Base-by-base conservation (phyloP, 64 coral and sea anemone species). In the Montipora foliosa region DNA sequence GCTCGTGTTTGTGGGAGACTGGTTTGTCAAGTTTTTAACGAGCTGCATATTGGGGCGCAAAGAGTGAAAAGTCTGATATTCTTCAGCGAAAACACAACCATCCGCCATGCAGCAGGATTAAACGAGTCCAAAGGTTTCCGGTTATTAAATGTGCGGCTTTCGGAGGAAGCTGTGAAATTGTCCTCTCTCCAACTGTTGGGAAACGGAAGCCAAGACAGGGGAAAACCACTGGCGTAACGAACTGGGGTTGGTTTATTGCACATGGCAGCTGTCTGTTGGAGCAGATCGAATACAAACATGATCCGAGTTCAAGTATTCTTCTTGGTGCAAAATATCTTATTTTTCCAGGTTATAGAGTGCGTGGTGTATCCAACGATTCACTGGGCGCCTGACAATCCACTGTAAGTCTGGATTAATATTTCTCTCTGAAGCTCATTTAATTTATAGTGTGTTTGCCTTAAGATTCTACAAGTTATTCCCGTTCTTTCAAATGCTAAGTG, bases 311-410 rank as follows among this genome's bases (percentile, higher is more conserved):
- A 47, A 47, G 29, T 45, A 7, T 46, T 86, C 13, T 13, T 76
- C 75, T 29, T 89, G 22, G 50, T 57, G 44, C 49, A 77, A 12
- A 44, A 77, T 19, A 83, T 78, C 55, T 16, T 85, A 2, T 77
- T 85, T 77, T 74, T 92, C 13, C 10, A 83, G 8, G 69, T 83
- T 76, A 59, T 76, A 19, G 70, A 66, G 55, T 77, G 66, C 16
- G 25, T 73, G 2, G 72, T 92, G 2, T 92, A 92, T 53, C 90
- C 90, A 14, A 76, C 90, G 37, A 77, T 92, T 19, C 81, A 85
- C 29, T 92, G 90, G 90, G 57, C 90, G 13, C 90, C 90, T n/a
- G 79, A 83, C 19, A 92, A 92, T 75, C 90, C 90, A 20, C 52
- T 92, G 90, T 92, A 92, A 92, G 90, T 92, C 53, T 44, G 52